A percentile compares a stretch with the other conserved stretches of the same genome.
Conservation (phyloP, 1,140 invertebrate genomes). For the Neotoxoptera formosana region DNA sequence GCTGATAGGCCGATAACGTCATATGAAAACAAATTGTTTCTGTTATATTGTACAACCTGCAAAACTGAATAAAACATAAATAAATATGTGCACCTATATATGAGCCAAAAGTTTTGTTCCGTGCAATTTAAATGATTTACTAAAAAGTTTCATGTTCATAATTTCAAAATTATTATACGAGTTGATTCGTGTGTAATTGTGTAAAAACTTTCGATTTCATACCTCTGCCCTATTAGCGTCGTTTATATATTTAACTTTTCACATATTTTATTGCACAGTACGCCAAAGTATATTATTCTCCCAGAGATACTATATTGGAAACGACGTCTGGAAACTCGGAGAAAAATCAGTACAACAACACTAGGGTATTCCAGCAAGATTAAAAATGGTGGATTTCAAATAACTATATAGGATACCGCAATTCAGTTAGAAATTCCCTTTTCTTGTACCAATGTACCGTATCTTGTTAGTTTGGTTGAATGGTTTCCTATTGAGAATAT, state of each 20-base stretch:
- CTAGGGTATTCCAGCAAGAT: neutral
- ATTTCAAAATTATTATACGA: conserved; percentile 38
- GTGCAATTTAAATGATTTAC: conserved; percentile 43
- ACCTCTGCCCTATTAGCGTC: conserved; percentile 24
- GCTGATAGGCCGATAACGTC: too few relatives aligned
- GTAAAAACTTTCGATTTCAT: conserved; percentile 47
- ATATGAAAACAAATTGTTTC: neutral
- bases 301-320: conserved; percentile 20
- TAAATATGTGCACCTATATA: neutral
- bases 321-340: neutral
- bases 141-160: conserved; percentile 30
- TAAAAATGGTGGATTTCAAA: conserved; percentile 30
- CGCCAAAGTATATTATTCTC: neutral
- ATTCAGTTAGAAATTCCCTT: neutral
- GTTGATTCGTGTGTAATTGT: conserved; percentile 3
- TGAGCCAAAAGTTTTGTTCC: conserved; percentile 14
- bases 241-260: conserved; percentile 45
- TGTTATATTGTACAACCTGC: neutral
- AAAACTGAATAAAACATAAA: conserved; percentile 2
- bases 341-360: conserved; percentile 27
- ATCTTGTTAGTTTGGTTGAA: conserved; percentile 45
- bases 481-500: conserved; percentile 2
- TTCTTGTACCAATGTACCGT: neutral
- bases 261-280: neutral
- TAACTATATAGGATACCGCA: neutral